Base-by-base conservation (phyloP, 1,140 invertebrate genomes). In the Telenomus remus region DNA sequence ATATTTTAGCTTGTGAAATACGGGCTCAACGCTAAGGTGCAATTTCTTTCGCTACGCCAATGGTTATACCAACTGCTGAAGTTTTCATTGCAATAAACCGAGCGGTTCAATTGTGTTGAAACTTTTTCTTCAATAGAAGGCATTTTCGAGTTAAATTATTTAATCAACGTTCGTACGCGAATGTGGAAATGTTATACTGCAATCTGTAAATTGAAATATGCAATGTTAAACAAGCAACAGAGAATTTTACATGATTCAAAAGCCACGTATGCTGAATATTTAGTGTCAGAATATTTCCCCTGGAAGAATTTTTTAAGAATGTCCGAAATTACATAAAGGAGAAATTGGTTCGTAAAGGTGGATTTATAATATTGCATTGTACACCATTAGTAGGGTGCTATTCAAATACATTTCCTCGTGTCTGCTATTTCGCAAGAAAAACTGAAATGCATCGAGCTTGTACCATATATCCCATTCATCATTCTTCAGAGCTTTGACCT, bases 1-100 rank as follows among this genome's bases (percentile, higher is more conserved):
- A 78, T 80, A 76, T 66, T 74, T 79, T 65, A 80, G 74, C 15
- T 16, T 54, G 43, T 73, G 76, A 73, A 68, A 39, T 73, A 73
- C 57, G 56, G 49, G 46, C 48, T 12, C 9, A 51, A 46, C 35
- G 19, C 37, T 66, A 59, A 53, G 56, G 19, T 33, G 60, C 49
- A 33, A 42, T 75, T 74, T 61, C 57, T 74, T 63, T 34, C 60
- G 44, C 55, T n/a, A n/a, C 37, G 10, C 16, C 9, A 6, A 27
- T 27, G 19, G 19, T 27, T 27, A 3, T 3, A 27, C 19, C 19
- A 27, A 27, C 19, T 27, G 19, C 19, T 27, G 6, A 27, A 27
- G 2, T 27, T 27, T 27, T 27, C 6, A 27, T 6, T 6, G 19
- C 19, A 27, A 27, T 27, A 27, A 27, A 27, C 19, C 19, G 19